Base-by-base conservation (phyloP, 2,113 vertebrate genomes). In the Pelmatolapia mariae region DNA sequence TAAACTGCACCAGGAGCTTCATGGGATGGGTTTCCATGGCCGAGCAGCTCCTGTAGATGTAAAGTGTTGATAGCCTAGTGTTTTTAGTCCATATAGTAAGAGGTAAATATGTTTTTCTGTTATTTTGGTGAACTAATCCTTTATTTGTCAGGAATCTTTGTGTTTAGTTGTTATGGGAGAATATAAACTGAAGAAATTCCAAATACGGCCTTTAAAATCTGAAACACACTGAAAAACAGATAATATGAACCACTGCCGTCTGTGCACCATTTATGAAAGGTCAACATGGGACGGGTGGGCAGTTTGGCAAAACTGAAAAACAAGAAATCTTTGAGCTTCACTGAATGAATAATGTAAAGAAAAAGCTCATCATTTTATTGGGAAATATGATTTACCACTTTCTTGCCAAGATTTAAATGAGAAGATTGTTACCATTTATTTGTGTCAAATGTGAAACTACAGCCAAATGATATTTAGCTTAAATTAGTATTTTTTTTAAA, bases 211-310 rank as follows among this genome's bases (percentile, higher is more conserved):
- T 33, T 19, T 56, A 12, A 76, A 80, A 38, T 76, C 38, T 81
- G 19, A 73, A 33, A 40, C 18, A 33, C 40, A 40, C 24, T 36
- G 19, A 36, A 47, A 47, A 29, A 12, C 63, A 31, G 18, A 52
- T 73, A 18, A 54, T 52, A 31, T 78, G 29, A 78, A 52, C 26
- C 47, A 31, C 45, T 31, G 40, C 40, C 24, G 4, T 26, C 40
- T 24, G 45, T 50, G 29, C 11, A 56, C 9, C 29, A 33, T 83
- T 82, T 68, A 33, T 47, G 1, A 31, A 57, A 76, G 81, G 52
- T 84, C 91, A 85, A 89, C 78, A 16, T 81, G 43, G 89, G 91
- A 91, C 89, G 83, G 91, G 89, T 93, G 88, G 93, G 92, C 95
- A 95, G 92, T 95, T 95, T 95, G 92, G 85, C 92, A 89, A 78